These are phyloP conservation scores for Sceliomorpha sp. DNA, from an alignment of 2,888 invertebrate species.

Conservation along the genomic window DNA sequence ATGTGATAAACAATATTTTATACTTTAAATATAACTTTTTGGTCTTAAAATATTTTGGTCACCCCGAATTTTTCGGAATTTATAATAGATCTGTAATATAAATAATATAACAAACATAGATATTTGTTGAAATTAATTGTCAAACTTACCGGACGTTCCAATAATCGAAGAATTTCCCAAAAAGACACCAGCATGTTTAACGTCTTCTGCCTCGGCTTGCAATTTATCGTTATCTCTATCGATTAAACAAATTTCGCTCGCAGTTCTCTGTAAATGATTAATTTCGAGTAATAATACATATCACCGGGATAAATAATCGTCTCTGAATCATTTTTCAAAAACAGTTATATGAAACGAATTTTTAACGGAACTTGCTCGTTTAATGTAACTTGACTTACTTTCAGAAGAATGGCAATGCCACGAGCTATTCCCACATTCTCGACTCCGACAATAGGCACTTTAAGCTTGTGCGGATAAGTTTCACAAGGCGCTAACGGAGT, in stretches of 20 bases:
- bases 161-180: conserved; percentile 81
- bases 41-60: too few relatives aligned
- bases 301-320: conserved; percentile 3
- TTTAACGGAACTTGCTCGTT: too few relatives aligned
- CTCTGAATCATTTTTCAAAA: conserved; percentile 15
- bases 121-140: not conserved
- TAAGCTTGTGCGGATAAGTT: conserved; percentile 67
- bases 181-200: conserved; percentile 83
- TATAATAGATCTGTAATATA: too few relatives aligned
- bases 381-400: conserved; percentile 77
- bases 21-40: too few relatives aligned
- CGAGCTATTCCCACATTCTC: conserved; percentile 83
- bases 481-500: conserved; percentile 67
- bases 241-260: conserved; percentile 82
- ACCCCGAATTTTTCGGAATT: conserved; percentile 33
- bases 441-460: conserved; percentile 70
- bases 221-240: conserved; percentile 82
- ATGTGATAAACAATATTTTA: too few relatives aligned
- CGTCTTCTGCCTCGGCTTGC: conserved; percentile 83
- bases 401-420: conserved; percentile 82
- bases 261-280: too few relatives aligned
- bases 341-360: not conserved
- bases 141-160: conserved; percentile 71
- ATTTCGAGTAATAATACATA: conserved; percentile 36
- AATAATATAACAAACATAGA: too few relatives aligned